Evolutionary conservation across 1,140 invertebrate genomes (phyloP).

Genomic region (Drosophila baimaii): DNA sequence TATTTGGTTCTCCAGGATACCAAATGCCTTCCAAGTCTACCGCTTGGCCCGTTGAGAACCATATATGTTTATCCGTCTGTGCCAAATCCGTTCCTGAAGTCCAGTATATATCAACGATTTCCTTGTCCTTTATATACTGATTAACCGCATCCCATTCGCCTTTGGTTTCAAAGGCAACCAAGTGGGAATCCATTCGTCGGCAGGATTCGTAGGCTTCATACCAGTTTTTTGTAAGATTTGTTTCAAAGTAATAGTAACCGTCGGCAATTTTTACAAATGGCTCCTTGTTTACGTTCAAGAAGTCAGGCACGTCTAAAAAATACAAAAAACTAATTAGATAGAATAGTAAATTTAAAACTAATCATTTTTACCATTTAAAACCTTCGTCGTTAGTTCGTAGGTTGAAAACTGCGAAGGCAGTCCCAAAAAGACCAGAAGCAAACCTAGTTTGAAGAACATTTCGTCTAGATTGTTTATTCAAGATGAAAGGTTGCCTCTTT

Average conservation of each 20-base stretch:
- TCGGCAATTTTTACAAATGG: not conserved
- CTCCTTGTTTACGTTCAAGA: not conserved
- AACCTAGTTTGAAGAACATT: not conserved
- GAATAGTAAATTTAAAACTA: not conserved
- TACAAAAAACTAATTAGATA: not conserved
- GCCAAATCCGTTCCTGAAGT: not conserved
- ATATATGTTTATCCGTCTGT: not conserved
- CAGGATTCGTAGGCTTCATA: not conserved
- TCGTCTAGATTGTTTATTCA: not conserved
- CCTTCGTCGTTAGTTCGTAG: not conserved
- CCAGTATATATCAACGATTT: not conserved
- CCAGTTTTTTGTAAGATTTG: not conserved
- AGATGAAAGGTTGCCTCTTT: not conserved
- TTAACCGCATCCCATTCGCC: not conserved
- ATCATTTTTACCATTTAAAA: not conserved
- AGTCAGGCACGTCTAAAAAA: not conserved
- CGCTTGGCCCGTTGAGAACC: not conserved
- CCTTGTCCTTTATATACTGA: not conserved
- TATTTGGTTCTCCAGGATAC: constrained; percentile 14
- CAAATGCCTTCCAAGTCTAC: not conserved
- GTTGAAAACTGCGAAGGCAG: not conserved
- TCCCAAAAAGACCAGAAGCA: not conserved
- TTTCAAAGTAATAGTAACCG: not conserved
- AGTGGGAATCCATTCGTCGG: not conserved
- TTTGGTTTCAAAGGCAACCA: not conserved